phyloP scores from a whole-genome alignment of 2,797 vertebrate species.

The Takifugu rubripes region DNA sequence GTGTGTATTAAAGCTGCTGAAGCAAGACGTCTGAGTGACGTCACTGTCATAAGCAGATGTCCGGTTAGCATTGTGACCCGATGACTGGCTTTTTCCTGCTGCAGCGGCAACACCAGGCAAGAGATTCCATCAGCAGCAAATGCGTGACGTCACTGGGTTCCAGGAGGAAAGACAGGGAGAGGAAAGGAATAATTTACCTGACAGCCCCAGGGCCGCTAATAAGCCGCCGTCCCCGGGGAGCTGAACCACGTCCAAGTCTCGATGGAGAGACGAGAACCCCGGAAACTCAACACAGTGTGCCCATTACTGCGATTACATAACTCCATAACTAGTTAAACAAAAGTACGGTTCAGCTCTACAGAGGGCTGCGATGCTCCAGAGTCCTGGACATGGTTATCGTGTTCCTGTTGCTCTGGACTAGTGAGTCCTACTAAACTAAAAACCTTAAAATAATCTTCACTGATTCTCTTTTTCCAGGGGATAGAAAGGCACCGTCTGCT shows the following conservation, averaged over 20 bases:
- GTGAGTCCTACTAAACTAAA: too few relatives aligned
- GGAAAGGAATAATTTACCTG: conserved; percentile 30
- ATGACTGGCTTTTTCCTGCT: conserved; percentile 47
- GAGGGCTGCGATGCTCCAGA: neutral
- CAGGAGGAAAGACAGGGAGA: conserved; percentile 23
- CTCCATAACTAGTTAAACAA: neutral
- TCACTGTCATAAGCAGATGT: conserved; percentile 42
- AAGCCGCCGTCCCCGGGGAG: neutral
- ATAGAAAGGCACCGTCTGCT: too few relatives aligned
- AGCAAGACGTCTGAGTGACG: conserved; percentile 37
- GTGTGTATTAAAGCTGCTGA: conserved; percentile 47
- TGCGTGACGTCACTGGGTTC: conserved; percentile 13
- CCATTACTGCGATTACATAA: conserved; percentile 10
- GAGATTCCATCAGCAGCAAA: conserved; percentile 45
- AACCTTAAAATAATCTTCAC: too few relatives aligned
- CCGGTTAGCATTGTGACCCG: conserved; percentile 29
- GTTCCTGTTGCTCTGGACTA: too few relatives aligned
- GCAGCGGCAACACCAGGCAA: conserved; percentile 19
- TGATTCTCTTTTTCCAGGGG: too few relatives aligned
- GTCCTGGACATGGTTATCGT: neutral
- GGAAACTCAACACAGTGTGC: neutral
- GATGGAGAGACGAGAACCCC: neutral
- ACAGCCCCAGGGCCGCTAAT: conserved; percentile 17
- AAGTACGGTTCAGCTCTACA: neutral
- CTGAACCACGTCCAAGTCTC: neutral